Evolutionary conservation across 2,797 vertebrate genomes (phyloP).

Genomic region (Spheniscus humboldti): DNA sequence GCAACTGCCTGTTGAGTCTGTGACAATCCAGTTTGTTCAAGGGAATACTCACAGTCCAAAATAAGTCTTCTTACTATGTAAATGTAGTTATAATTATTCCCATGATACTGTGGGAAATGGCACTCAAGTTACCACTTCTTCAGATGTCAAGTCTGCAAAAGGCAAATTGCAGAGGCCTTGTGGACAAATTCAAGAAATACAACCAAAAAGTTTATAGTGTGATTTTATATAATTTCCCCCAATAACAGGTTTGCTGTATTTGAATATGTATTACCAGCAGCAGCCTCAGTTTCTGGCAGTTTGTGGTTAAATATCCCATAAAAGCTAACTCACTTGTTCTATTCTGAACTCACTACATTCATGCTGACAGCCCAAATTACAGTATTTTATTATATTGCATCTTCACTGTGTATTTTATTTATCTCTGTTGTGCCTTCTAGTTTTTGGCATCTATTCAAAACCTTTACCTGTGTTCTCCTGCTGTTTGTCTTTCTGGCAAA

Average conservation of each 20-base stretch:
- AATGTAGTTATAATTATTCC: not conserved
- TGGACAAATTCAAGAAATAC: constrained; percentile 13
- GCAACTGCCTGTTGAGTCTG: not conserved
- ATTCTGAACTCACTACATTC: constrained; percentile 56
- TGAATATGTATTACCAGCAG: constrained; percentile 52
- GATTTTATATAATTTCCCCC: constrained; percentile 39
- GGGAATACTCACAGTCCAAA: not conserved
- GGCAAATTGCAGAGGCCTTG: not conserved
- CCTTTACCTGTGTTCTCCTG: constrained; percentile 43
- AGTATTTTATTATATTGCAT: constrained; percentile 76
- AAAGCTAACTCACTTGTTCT: constrained; percentile 65
- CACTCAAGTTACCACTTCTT: not conserved
- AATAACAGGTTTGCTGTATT: constrained; percentile 23
- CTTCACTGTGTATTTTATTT: constrained; percentile 74
- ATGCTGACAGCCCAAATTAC: constrained; percentile 73
- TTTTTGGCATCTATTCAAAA: constrained; percentile 64
- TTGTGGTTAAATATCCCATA: constrained; percentile 64
- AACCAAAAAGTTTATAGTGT: not conserved
- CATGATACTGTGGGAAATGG: not conserved
- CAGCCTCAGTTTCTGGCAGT: not conserved
- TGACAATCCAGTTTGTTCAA: not conserved
- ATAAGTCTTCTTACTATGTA: not conserved
- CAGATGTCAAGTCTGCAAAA: not conserved
- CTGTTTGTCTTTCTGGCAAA: constrained; percentile 60
- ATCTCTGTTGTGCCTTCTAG: constrained; percentile 62